A percentile compares a stretch with the other conserved stretches of the same genome.
These are phyloP conservation scores for Hydrocynus forskahlii DNA, from an alignment of 2,797 vertebrate genomes.

Conservation along the genomic window DNA sequence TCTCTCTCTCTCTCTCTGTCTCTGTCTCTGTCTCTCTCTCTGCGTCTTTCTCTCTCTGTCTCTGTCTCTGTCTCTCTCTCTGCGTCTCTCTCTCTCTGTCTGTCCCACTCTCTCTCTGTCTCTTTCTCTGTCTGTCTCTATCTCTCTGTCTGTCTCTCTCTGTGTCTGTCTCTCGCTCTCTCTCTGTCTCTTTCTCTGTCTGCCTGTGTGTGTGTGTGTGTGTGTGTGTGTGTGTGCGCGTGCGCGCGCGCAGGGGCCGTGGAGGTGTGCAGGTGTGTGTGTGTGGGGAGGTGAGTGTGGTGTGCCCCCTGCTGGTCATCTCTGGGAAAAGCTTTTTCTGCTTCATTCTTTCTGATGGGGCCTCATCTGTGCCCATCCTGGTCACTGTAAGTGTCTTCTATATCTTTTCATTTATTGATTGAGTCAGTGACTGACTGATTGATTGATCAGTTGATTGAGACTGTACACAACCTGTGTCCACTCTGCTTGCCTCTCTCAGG, in stretches of 20 bases:
- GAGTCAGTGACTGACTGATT: neutral
- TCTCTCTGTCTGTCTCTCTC: too few species aligned
- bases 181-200: neutral
- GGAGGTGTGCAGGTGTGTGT: slow-evolving; percentile 60
- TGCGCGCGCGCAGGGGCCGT: too few species aligned
- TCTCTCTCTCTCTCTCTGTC: too few species aligned
- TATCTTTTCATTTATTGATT: neutral
- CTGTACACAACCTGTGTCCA: neutral
- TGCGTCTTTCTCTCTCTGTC: neutral
- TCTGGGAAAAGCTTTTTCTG: slow-evolving; percentile 73
- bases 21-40: too few species aligned
- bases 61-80: neutral
- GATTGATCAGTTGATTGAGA: neutral
- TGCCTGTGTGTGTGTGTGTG: slow-evolving; percentile 7
- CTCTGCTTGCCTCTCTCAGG: slow-evolving; percentile 57
- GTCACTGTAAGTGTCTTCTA: slow-evolving; percentile 51
- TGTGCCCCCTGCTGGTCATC: slow-evolving; percentile 72
- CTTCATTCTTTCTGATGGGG: slow-evolving; percentile 65
- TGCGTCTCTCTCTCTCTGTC: neutral
- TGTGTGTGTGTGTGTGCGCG: too few species aligned
- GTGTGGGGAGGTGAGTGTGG: slow-evolving; percentile 63
- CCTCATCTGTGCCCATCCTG: slow-evolving; percentile 56
- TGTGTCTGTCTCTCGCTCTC: neutral
- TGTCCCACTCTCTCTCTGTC: neutral
- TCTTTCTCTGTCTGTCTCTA: too few species aligned